Evolutionary conservation across 1,140 invertebrate genomes (phyloP), one percentile per base, ranked within the genome.

Genomic region (Brachionus koreanus): DNA sequence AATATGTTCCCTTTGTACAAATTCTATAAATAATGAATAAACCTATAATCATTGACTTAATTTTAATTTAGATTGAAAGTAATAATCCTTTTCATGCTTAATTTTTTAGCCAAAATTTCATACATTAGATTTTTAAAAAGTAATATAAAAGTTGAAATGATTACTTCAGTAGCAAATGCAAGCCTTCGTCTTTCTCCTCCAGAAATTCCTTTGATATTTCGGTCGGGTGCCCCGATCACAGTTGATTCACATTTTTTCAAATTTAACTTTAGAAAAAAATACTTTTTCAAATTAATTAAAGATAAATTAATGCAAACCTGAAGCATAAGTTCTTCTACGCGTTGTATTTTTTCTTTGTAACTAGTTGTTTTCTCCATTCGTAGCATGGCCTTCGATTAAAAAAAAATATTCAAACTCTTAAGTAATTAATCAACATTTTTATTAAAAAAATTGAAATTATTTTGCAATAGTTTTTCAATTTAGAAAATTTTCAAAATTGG

Each of bases 131-230:
- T 12, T 49, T n/a, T 29, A 23, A 79, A 35, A 39, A n/a, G n/a
- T n/a, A n/a, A n/a, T n/a, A n/a, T n/a, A n/a, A n/a, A n/a, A 61
- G n/a, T 10, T 35, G 3, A 33, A 35, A 7, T 19, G n/a, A 37
- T 65, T 79, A 79, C 94, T 90, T 98, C 96, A 0, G 94, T 94
- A 37, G 95, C 96, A 88, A 98, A 97, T 0, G 95, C 93, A n/a
- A 99, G 88, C 84, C 96, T 90, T 87, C 97, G 97, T 90, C 93
- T 93, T 89, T 98, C 97, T 0, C 97, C 96, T 16, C 96, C 96
- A 0, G 95, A 98, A 29, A 98, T 93, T 0, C 96, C 95, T 89
- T 96, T 96, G 0, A 94, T 88, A 65, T 92, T 37, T 69, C 92
- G 13, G 3, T 63, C 82, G 4, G 82, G 65, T 13, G 25, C 35